These are phyloP conservation scores for Dysmachus trigonus DNA, from an alignment of 2,888 invertebrate genomes.

Conservation along the genomic window DNA sequence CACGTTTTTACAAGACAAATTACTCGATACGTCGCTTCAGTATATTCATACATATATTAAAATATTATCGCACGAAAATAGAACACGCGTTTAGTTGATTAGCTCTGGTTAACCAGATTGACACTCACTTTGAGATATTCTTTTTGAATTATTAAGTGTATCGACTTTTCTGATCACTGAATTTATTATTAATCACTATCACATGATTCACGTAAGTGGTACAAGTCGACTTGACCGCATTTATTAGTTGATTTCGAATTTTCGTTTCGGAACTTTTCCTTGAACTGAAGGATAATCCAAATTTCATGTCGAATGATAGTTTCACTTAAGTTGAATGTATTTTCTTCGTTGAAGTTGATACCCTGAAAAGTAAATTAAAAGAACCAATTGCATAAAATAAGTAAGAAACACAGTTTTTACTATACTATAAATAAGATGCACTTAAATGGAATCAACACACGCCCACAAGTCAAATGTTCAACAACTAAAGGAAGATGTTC, in stretches of 20 bases:
- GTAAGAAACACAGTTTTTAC: background rate
- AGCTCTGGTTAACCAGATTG: background rate
- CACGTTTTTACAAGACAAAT: background rate
- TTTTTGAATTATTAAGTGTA: background rate
- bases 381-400: background rate
- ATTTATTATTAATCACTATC: background rate
- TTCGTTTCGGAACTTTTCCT: background rate
- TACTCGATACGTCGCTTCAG: background rate
- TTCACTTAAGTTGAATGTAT: background rate
- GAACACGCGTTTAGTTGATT: constrained; percentile 29
- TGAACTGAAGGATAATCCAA: background rate
- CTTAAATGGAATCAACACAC: background rate
- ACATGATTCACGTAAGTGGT: constrained; percentile 1
- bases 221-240: background rate
- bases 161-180: constrained; percentile 1
- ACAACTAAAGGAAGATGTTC: background rate
- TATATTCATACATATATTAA: background rate
- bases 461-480: background rate
- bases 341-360: background rate
- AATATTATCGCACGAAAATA: background rate
- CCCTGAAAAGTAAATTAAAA: background rate
- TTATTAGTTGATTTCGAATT: background rate
- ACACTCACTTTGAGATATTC: background rate
- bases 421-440: background rate
- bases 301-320: background rate